Evolutionary conservation across 2,797 vertebrate genomes (phyloP).

Genomic region (Lemur catta): DNA sequence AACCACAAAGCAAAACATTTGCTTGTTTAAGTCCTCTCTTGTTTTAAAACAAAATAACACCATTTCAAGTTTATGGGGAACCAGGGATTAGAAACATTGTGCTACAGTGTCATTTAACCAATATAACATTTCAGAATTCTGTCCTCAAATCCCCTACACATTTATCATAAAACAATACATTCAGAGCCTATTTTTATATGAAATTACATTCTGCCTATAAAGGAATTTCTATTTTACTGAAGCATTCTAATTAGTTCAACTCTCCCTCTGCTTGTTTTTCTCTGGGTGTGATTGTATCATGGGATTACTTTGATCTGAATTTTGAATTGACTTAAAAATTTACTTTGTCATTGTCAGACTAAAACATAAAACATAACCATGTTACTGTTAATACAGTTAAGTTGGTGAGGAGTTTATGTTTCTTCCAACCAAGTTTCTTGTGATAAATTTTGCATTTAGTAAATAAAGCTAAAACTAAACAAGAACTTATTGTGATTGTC

Average conservation of each 20-base stretch:
- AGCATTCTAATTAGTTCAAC: neutral
- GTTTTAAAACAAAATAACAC: slow-evolving; percentile 34
- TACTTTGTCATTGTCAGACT: neutral
- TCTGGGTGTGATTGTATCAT: neutral
- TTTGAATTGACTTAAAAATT: slow-evolving; percentile 39
- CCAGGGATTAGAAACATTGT: slow-evolving; percentile 46
- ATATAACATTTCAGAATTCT: slow-evolving; percentile 40
- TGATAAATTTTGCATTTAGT: slow-evolving; percentile 16
- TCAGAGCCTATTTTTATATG: neutral
- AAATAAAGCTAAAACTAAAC: slow-evolving; percentile 2
- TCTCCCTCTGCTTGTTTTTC: neutral
- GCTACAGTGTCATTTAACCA: slow-evolving; percentile 44
- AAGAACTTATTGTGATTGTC: slow-evolving; percentile 1
- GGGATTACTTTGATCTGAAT: neutral
- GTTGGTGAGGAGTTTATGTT: neutral
- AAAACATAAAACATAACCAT: slow-evolving; percentile 15
- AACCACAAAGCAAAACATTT: slow-evolving; percentile 48
- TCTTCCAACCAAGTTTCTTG: slow-evolving; percentile 16
- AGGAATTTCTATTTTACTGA: neutral
- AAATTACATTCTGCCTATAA: neutral
- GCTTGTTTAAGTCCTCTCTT: slow-evolving; percentile 46
- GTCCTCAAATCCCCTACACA: slow-evolving; percentile 31
- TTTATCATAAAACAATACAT: slow-evolving; percentile 51
- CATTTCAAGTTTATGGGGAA: slow-evolving; percentile 58
- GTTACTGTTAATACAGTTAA: neutral